Evolutionary conservation across 2,888 invertebrate species (phyloP), one percentile per base, ranked within the genome.

Genomic region (Drosophila barbarae): DNA sequence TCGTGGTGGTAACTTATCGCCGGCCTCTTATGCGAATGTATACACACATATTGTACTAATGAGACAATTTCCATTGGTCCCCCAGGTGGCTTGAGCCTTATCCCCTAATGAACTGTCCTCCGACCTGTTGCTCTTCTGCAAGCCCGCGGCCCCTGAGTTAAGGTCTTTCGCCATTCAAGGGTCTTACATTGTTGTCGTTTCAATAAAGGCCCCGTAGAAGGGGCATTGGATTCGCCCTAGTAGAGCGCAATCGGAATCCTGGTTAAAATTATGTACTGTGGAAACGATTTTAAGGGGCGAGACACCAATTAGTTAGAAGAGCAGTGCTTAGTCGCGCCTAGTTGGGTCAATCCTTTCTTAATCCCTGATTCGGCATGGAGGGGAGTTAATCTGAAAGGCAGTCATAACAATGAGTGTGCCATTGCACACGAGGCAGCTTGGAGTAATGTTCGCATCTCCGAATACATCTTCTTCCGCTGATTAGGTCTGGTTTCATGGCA

Each of bases 11-110:
- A 72, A 75, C 64, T 77, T 61, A 69, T 76, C 58, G 58, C 52
- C 55, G 15, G 38, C 13, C 50, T 54, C 46, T 10, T 52, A 13
- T 41, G 18, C 26, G 46, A 30, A 38, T 35, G 26, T 51, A 30
- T 46, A 42, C 34, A 38, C 34, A 44, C 55, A 38, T 51, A 30
- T 70, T 53, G 51, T 67, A 69, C 82, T 80, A 80, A 80, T 80
- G 84, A 84, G 84, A 84, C 82, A 78, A 76, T 84, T 84, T 82
- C 72, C 72, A 74, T 72, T 74, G 72, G 74, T 69, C 72, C 67
- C 55, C 49, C 66, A 52, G 51, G 66, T 41, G 76, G 73, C 84
- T 71, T 71, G 72, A 74, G 73, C 77, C 77, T 69, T 72, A 84
- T 81, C 47, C 73, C 84, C 78, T 84, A 82, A 82, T 82, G 82